Evolutionary conservation across 30 jellyfish, hydroid and myxozoan species (phyloP).

Genomic region (Nemopilema nomurai): DNA sequence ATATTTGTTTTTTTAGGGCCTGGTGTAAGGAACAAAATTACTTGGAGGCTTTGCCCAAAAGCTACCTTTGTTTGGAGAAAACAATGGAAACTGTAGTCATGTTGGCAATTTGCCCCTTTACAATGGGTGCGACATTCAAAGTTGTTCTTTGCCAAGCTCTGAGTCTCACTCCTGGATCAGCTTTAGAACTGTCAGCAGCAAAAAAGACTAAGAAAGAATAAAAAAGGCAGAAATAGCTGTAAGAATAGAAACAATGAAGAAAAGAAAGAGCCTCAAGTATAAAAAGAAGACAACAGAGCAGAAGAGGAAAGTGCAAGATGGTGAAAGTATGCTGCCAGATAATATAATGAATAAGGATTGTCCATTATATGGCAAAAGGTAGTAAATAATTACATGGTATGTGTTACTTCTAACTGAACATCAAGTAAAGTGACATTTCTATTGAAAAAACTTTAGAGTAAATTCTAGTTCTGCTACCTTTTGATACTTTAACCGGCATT

Average conservation of each 20-base stretch:
- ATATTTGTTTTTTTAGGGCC: too few relatives aligned
- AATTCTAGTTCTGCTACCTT: background rate
- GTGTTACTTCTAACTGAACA: background rate
- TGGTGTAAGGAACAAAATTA: conserved; percentile 11
- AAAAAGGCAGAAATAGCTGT: conserved; percentile 19
- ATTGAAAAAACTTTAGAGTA: background rate
- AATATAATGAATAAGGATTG: background rate
- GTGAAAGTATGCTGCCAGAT: background rate
- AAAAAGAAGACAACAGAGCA: background rate
- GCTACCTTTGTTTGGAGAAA: conserved; percentile 26
- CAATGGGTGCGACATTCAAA: conserved; percentile 37
- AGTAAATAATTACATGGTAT: background rate
- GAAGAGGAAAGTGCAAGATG: background rate
- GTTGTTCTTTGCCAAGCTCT: conserved; percentile 11
- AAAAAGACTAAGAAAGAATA: conserved; percentile 5
- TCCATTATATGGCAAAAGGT: background rate
- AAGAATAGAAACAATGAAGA: conserved; percentile 7
- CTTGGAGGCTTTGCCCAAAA: conserved; percentile 49
- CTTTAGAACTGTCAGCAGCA: conserved; percentile 7
- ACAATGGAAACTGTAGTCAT: conserved; percentile 29
- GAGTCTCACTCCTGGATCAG: conserved; percentile 30
- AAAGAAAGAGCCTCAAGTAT: conserved; percentile 5
- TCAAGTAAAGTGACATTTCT: background rate
- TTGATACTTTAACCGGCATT: background rate
- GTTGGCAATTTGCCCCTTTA: conserved; percentile 41